These are phyloP conservation scores for Hoplodrina ambigua DNA, from an alignment of 2,888 invertebrate species.

Conservation along the genomic window DNA sequence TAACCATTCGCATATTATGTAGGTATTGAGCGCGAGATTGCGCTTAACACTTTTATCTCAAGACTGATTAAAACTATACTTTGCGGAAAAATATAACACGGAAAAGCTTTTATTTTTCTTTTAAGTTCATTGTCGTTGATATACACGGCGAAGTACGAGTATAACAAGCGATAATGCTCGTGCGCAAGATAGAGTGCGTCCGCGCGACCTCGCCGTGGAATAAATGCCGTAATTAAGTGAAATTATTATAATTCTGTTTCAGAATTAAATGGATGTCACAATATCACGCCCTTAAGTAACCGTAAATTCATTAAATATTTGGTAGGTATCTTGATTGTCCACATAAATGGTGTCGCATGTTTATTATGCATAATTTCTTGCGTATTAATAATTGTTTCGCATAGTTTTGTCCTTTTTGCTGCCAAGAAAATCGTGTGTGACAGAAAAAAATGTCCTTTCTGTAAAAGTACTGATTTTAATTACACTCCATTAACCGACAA, in stretches of 20 bases:
- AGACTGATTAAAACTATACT: slow-evolving; percentile 61
- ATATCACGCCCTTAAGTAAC: slow-evolving; percentile 81
- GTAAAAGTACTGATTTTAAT: slow-evolving; percentile 56
- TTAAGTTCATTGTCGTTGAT: slow-evolving; percentile 80
- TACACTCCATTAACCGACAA: slow-evolving; percentile 51
- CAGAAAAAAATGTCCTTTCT: slow-evolving; percentile 43
- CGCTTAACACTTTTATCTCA: slow-evolving; percentile 58
- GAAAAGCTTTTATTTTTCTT: slow-evolving; percentile 82
- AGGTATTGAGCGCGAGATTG: slow-evolving; percentile 37
- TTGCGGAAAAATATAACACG: slow-evolving; percentile 78
- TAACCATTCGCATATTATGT: slow-evolving; percentile 39
- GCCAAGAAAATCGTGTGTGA: slow-evolving; percentile 36
- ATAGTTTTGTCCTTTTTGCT: slow-evolving; percentile 45
- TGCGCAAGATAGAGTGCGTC: slow-evolving; percentile 78
- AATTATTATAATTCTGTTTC: slow-evolving; percentile 88
- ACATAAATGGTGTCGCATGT: slow-evolving; percentile 67
- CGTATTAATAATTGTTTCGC: slow-evolving; percentile 47
- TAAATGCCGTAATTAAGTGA: slow-evolving; percentile 89
- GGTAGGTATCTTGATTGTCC: slow-evolving; percentile 71
- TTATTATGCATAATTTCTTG: slow-evolving; percentile 57
- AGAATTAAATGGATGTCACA: slow-evolving; percentile 87
- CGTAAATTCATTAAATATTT: slow-evolving; percentile 78
- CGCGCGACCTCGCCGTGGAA: slow-evolving; percentile 80
- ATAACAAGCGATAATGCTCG: slow-evolving; percentile 75
- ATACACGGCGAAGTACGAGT: slow-evolving; percentile 67